Evolutionary conservation across 2,113 vertebrate species (phyloP).

Genomic region (Bos javanicus): DNA sequence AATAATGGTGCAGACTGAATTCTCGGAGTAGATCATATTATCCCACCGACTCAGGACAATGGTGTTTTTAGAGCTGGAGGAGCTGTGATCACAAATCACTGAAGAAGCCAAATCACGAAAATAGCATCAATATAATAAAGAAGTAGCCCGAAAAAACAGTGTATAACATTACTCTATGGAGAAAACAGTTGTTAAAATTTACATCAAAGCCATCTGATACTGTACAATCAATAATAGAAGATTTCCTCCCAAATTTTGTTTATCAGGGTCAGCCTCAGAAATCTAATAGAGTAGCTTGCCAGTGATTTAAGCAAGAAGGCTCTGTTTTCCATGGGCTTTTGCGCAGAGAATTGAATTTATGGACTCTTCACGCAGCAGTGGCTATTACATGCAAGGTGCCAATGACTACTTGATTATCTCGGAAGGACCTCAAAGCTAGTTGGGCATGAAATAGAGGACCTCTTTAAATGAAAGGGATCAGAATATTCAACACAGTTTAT

Average conservation of each 20-base stretch:
- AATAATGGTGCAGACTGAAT: background rate
- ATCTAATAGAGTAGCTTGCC: conserved; percentile 47
- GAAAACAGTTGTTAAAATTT: conserved; percentile 56
- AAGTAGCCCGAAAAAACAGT: background rate
- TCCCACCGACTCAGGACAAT: conserved; percentile 12
- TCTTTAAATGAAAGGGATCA: conserved; percentile 71
- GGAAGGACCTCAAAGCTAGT: conserved; percentile 57
- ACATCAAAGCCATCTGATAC: background rate
- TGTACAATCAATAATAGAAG: conserved; percentile 52
- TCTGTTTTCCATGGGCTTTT: conserved; percentile 53
- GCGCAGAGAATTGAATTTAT: conserved; percentile 75
- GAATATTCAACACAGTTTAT: conserved; percentile 70
- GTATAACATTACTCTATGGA: conserved; percentile 23
- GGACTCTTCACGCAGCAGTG: conserved; percentile 34
- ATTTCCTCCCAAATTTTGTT: conserved; percentile 46
- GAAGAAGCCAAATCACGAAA: background rate
- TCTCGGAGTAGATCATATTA: conserved; percentile 23
- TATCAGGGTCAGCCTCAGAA: conserved; percentile 46
- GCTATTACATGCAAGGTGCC: conserved; percentile 51
- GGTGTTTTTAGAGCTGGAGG: background rate
- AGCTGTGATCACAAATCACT: background rate
- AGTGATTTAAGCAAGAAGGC: conserved; percentile 60
- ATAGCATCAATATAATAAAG: conserved; percentile 2
- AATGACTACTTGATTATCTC: conserved; percentile 68
- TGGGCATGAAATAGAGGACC: conserved; percentile 64